Conservation (phyloP, 92 coral and sea anemone genomes). For the Zoanthus gigantus region DNA sequence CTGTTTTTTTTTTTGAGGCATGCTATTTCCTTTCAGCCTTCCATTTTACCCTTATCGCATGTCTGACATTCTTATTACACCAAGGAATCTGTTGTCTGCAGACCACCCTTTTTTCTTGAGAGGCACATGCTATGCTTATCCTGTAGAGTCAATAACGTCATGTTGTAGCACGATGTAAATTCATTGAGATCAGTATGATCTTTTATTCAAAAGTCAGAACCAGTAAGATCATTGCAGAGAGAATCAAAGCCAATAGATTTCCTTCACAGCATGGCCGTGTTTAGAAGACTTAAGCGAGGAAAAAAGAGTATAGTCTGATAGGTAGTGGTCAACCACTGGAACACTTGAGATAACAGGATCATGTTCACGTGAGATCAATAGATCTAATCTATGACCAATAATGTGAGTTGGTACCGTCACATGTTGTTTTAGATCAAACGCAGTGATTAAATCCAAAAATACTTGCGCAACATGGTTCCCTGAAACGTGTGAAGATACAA, state of each 20-base stretch:
- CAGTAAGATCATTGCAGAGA: conserved; percentile 28
- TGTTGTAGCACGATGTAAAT: conserved; percentile 31
- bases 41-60: conserved; percentile 16
- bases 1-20: conserved; percentile 1
- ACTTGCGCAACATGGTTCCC: not conserved
- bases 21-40: conserved; percentile 17
- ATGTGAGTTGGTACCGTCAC: not conserved
- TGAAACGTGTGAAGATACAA: not conserved
- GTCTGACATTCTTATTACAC: conserved; percentile 33
- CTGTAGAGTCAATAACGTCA: conserved; percentile 23
- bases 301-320: conserved; percentile 10
- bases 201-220: conserved; percentile 41
- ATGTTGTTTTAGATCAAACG: not conserved
- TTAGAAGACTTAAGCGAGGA: conserved; percentile 33
- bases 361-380: not conserved
- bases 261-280: conserved; percentile 25
- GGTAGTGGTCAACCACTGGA: not conserved
- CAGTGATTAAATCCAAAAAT: not conserved
- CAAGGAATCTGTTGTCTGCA: conserved; percentile 41
- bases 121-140: conserved; percentile 49
- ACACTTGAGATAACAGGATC: not conserved
- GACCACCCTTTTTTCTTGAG: conserved; percentile 27
- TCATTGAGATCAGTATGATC: conserved; percentile 29
- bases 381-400: conserved; percentile 4
- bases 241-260: conserved; percentile 42